Conservation (phyloP, 2,113 vertebrate species). For the Phrynosoma blainvillii region DNA sequence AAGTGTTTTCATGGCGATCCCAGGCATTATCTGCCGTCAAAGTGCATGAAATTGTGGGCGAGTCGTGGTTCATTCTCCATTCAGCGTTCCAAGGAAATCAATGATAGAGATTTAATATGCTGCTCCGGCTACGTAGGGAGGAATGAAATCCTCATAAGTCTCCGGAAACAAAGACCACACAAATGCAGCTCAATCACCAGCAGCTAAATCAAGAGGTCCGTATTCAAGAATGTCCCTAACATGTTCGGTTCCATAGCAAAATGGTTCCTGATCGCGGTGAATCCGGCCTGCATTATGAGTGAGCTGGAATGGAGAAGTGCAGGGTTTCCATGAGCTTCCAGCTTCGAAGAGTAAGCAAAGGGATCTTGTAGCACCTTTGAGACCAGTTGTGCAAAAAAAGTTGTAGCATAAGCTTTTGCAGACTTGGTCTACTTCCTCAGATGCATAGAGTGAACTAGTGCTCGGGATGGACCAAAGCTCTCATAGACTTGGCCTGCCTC, state of each 20-base stretch:
- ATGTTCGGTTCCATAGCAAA: background rate
- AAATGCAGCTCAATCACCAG: background rate
- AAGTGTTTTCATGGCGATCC: too few species aligned
- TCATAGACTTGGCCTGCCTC: too few species aligned
- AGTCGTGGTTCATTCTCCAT: background rate
- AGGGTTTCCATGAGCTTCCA: too few species aligned
- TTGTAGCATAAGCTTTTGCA: too few species aligned
- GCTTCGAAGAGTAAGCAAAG: too few species aligned
- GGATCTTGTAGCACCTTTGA: too few species aligned
- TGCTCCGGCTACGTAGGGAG: background rate
- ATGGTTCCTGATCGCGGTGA: background rate
- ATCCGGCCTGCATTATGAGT: background rate
- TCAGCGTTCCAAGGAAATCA: background rate
- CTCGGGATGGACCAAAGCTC: too few species aligned
- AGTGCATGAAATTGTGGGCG: background rate
- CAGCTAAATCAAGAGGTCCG: background rate
- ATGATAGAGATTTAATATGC: background rate
- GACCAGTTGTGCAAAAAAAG: too few species aligned
- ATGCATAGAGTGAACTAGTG: too few species aligned
- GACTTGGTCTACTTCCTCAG: too few species aligned
- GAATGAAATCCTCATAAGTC: constrained; percentile 6
- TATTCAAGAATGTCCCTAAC: background rate
- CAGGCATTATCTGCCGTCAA: background rate
- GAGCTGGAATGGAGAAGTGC: too few species aligned
- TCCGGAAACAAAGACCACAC: background rate